These are phyloP conservation scores for Sebastes baramenuke DNA, from an alignment of 2,797 vertebrate species.

Conservation along the genomic window DNA sequence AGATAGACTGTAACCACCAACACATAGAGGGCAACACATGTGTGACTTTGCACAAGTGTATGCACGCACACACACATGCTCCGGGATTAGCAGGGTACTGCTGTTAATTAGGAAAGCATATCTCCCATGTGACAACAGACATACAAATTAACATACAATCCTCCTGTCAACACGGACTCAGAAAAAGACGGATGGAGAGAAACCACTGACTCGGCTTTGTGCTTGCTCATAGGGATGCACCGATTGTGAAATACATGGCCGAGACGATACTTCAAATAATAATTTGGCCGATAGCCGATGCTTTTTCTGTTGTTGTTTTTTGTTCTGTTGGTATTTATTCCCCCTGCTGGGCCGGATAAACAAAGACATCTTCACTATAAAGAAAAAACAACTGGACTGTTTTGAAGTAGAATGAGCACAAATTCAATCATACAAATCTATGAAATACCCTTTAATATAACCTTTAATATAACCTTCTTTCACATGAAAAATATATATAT, in stretches of 20 bases:
- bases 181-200: slow-evolving; percentile 47
- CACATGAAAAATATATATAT: too few relatives aligned
- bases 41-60: background rate
- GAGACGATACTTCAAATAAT: background rate
- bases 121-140: slow-evolving; percentile 57
- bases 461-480: too few relatives aligned
- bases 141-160: slow-evolving; percentile 58
- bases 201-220: slow-evolving; percentile 44
- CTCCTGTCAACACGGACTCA: slow-evolving; percentile 58
- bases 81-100: slow-evolving; percentile 29
- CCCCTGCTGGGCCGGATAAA: background rate
- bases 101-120: slow-evolving; percentile 47
- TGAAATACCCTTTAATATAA: too few relatives aligned
- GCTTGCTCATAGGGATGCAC: background rate
- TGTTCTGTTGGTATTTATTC: background rate
- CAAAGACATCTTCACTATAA: too few relatives aligned
- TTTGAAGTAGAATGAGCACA: too few relatives aligned
- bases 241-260: background rate
- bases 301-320: background rate
- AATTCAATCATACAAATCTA: too few relatives aligned
- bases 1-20: slow-evolving; percentile 32
- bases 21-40: background rate
- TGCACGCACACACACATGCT: background rate
- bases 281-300: background rate
- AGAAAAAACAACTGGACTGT: too few relatives aligned